phyloP scores from a whole-genome alignment of 2,113 vertebrate species.

The Ceyx cyanopectus region DNA sequence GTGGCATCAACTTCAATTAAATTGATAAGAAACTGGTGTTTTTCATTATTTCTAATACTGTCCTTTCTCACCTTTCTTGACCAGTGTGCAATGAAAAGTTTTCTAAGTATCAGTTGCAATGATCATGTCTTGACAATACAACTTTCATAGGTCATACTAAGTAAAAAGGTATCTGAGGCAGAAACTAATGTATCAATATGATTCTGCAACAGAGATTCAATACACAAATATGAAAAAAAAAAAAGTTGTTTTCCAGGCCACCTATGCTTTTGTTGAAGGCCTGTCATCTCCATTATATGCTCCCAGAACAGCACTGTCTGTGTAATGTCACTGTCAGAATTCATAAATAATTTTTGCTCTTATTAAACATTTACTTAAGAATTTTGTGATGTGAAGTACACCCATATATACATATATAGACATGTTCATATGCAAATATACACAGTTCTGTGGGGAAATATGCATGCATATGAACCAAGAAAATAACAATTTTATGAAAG shows the following conservation, averaged over 20 bases:
- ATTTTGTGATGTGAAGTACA: background rate
- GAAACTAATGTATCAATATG: background rate
- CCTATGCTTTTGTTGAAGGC: background rate
- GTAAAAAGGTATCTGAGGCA: background rate
- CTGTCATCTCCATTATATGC: background rate
- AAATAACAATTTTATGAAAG: background rate
- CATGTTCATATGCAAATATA: background rate
- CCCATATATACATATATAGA: background rate
- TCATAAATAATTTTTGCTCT: background rate
- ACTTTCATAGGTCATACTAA: background rate
- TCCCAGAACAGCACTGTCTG: background rate
- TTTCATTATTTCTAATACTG: background rate
- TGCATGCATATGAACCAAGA: background rate
- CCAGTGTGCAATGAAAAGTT: background rate
- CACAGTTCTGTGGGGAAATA: background rate
- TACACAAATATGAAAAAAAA: background rate
- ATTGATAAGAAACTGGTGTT: background rate
- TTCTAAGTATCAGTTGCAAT: conserved; percentile 1
- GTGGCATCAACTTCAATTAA: background rate
- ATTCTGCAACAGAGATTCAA: background rate
- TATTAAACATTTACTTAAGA: background rate
- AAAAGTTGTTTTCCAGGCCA: background rate
- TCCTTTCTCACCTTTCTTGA: background rate
- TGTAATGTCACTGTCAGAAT: background rate
- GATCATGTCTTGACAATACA: background rate